Percentiles rank a stretch among this genome's conserved stretches.
phyloP scores from a whole-genome alignment of 2,888 invertebrate genomes.

The Dicyrtoma fusca region DNA sequence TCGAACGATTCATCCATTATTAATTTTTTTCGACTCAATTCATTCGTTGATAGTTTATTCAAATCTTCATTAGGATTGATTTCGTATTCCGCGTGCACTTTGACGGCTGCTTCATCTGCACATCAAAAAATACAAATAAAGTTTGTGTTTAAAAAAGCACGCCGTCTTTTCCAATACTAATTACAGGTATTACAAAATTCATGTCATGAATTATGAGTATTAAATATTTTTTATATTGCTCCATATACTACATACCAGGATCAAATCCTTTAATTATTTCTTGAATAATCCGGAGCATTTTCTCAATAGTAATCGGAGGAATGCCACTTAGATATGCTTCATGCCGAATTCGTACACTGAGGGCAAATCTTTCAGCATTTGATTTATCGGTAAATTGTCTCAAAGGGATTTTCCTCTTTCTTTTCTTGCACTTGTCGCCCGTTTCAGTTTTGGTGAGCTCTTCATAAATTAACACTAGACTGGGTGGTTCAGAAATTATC shows the following conservation, averaged over 20 bases:
- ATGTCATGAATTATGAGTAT: too few species aligned
- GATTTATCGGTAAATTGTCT: conserved; percentile 61
- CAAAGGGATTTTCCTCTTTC: conserved; percentile 62
- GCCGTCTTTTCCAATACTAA: too few species aligned
- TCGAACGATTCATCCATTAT: conserved; percentile 62
- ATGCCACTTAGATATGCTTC: conserved; percentile 59
- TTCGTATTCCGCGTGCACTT: conserved; percentile 58
- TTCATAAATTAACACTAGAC: conserved; percentile 48
- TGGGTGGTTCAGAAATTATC: conserved; percentile 51
- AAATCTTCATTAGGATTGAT: conserved; percentile 62
- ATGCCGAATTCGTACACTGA: conserved; percentile 60
- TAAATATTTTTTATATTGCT: too few species aligned
- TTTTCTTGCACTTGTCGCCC: conserved; percentile 40
- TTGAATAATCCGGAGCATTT: conserved; percentile 61
- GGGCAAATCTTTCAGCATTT: conserved; percentile 58
- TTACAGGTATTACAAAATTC: too few species aligned
- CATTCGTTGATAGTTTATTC: conserved; percentile 61
- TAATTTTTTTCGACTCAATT: conserved; percentile 61
- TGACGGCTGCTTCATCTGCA: conserved; percentile 59
- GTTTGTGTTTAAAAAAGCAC: neutral
- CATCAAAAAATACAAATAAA: conserved; percentile 44
- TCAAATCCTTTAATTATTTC: conserved; percentile 60
- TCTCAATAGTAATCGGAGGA: conserved; percentile 60
- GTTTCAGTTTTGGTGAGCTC: neutral
- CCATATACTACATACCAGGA: conserved; percentile 22